Conservation (phyloP, 2,113 vertebrate genomes). For the Ardeotis arabs region DNA sequence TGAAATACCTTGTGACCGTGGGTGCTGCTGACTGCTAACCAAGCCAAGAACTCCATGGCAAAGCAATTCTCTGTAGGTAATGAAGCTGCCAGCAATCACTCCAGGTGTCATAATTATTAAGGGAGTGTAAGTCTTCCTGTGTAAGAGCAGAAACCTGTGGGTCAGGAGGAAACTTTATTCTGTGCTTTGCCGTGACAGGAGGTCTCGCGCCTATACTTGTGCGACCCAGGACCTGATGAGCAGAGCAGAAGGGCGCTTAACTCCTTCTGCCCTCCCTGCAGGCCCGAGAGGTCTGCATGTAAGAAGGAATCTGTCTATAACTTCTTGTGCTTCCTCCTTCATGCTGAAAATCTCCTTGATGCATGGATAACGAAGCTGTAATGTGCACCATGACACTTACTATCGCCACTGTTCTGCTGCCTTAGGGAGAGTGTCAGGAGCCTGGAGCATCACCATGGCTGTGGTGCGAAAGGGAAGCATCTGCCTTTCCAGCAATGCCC, state of each 20-base stretch:
- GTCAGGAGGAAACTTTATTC: neutral
- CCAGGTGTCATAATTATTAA: neutral
- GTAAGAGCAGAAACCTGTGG: neutral
- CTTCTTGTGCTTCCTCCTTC: neutral
- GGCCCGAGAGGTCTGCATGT: fast-evolving
- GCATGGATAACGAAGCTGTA: neutral
- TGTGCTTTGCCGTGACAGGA: neutral
- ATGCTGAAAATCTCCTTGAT: neutral
- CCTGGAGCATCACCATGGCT: neutral
- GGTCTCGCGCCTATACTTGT: neutral
- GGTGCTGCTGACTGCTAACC: neutral
- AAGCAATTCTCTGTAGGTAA: neutral
- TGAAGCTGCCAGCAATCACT: neutral
- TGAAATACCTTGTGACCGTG: neutral
- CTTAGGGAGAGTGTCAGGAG: neutral
- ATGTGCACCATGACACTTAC: neutral
- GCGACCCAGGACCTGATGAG: neutral
- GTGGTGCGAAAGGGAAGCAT: neutral
- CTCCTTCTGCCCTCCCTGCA: neutral
- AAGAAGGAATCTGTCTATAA: neutral
- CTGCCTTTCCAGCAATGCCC: neutral
- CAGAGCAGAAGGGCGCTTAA: neutral
- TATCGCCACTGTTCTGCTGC: neutral
- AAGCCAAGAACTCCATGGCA: neutral
- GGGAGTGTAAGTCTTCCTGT: neutral